A percentile compares a stretch with the other conserved stretches of the same genome.
Evolutionary conservation across 1,140 invertebrate genomes (phyloP).

Genomic region (Platorchestia sp.): DNA sequence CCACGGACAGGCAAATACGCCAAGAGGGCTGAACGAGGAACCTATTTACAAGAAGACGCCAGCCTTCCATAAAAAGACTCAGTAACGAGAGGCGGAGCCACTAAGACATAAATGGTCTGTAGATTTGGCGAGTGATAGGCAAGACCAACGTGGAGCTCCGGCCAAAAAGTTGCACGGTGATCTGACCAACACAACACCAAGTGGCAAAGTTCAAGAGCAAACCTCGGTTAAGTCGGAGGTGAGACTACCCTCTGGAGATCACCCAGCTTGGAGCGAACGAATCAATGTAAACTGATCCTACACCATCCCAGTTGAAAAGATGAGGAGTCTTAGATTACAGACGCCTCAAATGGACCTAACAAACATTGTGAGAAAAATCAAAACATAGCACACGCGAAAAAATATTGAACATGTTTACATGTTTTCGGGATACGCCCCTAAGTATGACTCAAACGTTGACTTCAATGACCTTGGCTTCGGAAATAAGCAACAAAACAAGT

Average conservation of each 20-base stretch:
- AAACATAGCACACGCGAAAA: neutral
- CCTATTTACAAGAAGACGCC: slow-evolving; percentile 46
- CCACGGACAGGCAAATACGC: slow-evolving; percentile 38
- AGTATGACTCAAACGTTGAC: neutral
- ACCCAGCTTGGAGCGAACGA: neutral
- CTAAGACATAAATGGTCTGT: neutral
- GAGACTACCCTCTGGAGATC: neutral
- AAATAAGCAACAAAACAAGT: neutral
- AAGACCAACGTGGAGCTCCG: neutral
- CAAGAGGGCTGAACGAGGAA: slow-evolving; percentile 39
- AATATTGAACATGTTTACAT: neutral
- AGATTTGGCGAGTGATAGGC: slow-evolving; percentile 45
- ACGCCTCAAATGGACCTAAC: neutral
- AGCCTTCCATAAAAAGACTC: neutral
- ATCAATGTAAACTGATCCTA: neutral
- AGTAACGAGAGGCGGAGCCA: slow-evolving; percentile 43
- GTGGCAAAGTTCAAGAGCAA: slow-evolving; percentile 46
- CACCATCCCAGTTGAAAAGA: neutral
- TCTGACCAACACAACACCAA: slow-evolving; percentile 36
- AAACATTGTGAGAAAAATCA: neutral
- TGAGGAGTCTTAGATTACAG: neutral
- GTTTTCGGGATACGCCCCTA: neutral
- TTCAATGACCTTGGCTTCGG: neutral
- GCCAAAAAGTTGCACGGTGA: neutral
- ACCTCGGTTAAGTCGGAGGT: neutral